phyloP scores from a whole-genome alignment of 2,888 invertebrate species.

The Cosmia trapezina region DNA sequence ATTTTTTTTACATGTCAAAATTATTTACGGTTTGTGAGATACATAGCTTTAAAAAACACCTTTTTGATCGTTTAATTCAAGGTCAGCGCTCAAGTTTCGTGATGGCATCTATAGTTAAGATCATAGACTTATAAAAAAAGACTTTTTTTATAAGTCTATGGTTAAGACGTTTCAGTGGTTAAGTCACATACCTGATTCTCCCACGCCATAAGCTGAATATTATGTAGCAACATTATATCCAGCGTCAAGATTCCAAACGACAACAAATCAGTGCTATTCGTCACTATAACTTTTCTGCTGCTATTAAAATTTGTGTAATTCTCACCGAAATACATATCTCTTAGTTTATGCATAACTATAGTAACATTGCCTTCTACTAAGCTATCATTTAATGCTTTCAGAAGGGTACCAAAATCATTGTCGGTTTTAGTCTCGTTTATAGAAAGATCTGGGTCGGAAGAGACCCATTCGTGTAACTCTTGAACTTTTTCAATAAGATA shows the following conservation, averaged over 20 bases:
- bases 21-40: too few relatives aligned
- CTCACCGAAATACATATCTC: slow-evolving; percentile 88
- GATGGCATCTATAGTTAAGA: too few relatives aligned
- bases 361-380: slow-evolving; percentile 87
- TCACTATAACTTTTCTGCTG: slow-evolving; percentile 79
- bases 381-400: slow-evolving; percentile 89
- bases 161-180: too few relatives aligned
- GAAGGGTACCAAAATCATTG: slow-evolving; percentile 79
- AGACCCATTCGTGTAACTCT: slow-evolving; percentile 89
- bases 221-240: slow-evolving; percentile 90
- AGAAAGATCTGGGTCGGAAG: slow-evolving; percentile 80
- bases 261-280: slow-evolving; percentile 86
- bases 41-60: too few relatives aligned
- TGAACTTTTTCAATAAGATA: slow-evolving; percentile 89
- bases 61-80: too few relatives aligned
- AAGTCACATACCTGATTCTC: slow-evolving; percentile 86
- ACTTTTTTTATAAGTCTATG: too few relatives aligned
- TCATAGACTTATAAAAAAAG: too few relatives aligned
- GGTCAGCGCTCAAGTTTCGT: too few relatives aligned
- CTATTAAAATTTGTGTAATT: slow-evolving; percentile 76
- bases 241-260: slow-evolving; percentile 90
- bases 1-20: too few relatives aligned
- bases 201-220: slow-evolving; percentile 90
- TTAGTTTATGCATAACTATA: slow-evolving; percentile 87
- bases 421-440: slow-evolving; percentile 64